Conservation (phyloP, 2,797 vertebrate species). For the Amphiprion clarkii region DNA sequence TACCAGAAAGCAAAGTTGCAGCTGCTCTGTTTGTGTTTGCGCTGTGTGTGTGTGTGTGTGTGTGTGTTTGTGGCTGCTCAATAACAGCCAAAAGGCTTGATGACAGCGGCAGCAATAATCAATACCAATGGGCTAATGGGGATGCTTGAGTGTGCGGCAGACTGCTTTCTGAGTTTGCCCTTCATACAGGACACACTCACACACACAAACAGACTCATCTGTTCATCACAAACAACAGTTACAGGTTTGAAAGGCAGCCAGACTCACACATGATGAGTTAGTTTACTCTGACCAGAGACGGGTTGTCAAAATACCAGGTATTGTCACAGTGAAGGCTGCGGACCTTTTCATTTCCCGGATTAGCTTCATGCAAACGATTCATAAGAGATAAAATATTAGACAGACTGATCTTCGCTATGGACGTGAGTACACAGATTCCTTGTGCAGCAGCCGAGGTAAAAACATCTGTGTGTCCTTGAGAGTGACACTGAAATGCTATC, state of each 20-base stretch:
- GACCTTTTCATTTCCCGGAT: slow-evolving; percentile 54
- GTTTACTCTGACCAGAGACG: slow-evolving; percentile 12
- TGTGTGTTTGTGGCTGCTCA: slow-evolving; percentile 28
- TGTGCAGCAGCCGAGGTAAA: slow-evolving; percentile 26
- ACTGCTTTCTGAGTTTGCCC: slow-evolving; percentile 36
- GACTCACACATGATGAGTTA: slow-evolving; percentile 12
- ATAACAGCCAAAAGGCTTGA: slow-evolving; percentile 53
- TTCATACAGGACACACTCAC: slow-evolving; percentile 20
- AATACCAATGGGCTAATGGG: slow-evolving; percentile 52
- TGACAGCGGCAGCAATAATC: slow-evolving; percentile 52
- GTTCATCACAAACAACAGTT: slow-evolving; percentile 16
- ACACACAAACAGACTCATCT: slow-evolving; percentile 23
- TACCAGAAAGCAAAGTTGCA: not conserved
- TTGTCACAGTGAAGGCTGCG: slow-evolving; percentile 20
- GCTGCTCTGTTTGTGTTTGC: slow-evolving; percentile 12
- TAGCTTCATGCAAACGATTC: slow-evolving; percentile 25
- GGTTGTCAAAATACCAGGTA: slow-evolving; percentile 23
- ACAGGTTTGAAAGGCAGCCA: slow-evolving; percentile 17
- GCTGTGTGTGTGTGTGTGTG: slow-evolving; percentile 4
- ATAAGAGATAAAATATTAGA: slow-evolving; percentile 33
- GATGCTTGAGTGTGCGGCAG: slow-evolving; percentile 22
- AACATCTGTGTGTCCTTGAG: slow-evolving; percentile 48
- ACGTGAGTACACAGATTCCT: slow-evolving; percentile 29
- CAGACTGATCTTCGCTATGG: slow-evolving; percentile 22
- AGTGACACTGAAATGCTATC: slow-evolving; percentile 25